phyloP scores from a whole-genome alignment of 2,113 vertebrate genomes.

The Felis catus region F.catus_Fca126_mat1.0 CM031414.1:19027001-19027500 shows the following conservation, averaged over 20 bases:
- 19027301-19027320: conserved; percentile 90
- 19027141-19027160: not conserved
- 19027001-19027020: not conserved
- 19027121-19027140: conserved; percentile 92
- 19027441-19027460: not conserved
- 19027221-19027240: not conserved
- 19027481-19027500: not conserved
- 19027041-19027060: conserved; percentile 96
- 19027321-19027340: conserved; percentile 94
- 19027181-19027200: not conserved
- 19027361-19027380: conserved; percentile 95
- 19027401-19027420: not conserved
- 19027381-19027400: conserved; percentile 99
- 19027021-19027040: conserved; percentile 86
- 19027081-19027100: conserved; percentile 96
- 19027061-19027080: conserved; percentile 93
- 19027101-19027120: conserved; percentile 99
- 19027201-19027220: not conserved
- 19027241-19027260: conserved; percentile 96
- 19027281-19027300: conserved; percentile 98
- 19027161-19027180: not conserved
- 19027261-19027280: conserved; percentile 96
- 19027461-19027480: not conserved
- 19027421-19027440: not conserved
- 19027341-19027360: conserved; percentile 97